Conservation (phyloP, 2,888 invertebrate species). For the Torymus texanus region DNA sequence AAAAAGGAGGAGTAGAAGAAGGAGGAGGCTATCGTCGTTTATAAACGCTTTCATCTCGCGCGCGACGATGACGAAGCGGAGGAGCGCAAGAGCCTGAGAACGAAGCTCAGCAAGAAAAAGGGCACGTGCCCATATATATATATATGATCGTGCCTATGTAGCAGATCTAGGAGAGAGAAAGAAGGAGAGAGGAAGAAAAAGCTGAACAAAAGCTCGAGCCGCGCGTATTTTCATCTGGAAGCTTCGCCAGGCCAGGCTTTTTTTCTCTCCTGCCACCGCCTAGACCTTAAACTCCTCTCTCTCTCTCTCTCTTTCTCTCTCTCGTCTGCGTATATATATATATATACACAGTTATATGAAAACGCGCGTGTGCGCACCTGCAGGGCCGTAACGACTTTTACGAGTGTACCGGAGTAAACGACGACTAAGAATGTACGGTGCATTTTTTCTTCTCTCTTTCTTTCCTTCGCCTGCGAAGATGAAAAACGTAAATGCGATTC, state of each 20-base stretch:
- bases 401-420: background rate
- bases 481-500: conserved; percentile 9
- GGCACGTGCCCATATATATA: conserved; percentile 1
- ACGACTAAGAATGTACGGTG: background rate
- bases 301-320: no score
- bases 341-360: background rate
- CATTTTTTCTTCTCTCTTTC: background rate
- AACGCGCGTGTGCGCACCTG: background rate
- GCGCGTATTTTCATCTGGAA: conserved; percentile 21
- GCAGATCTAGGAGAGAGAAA: background rate
- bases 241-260: background rate
- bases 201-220: conserved; percentile 7
- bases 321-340: background rate
- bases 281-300: conserved; percentile 4
- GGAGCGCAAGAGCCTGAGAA: background rate
- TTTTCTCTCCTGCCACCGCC: background rate
- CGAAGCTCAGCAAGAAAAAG: background rate
- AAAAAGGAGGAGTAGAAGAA: background rate
- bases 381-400: conserved; percentile 15
- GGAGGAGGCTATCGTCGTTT: background rate
- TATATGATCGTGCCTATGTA: no score
- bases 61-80: background rate
- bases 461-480: background rate
- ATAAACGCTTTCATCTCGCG: conserved; percentile 24
- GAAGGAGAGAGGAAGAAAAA: background rate